These are phyloP conservation scores for Micromys minutus DNA, from an alignment of 2,113 vertebrate genomes.

Conservation along the genomic window DNA sequence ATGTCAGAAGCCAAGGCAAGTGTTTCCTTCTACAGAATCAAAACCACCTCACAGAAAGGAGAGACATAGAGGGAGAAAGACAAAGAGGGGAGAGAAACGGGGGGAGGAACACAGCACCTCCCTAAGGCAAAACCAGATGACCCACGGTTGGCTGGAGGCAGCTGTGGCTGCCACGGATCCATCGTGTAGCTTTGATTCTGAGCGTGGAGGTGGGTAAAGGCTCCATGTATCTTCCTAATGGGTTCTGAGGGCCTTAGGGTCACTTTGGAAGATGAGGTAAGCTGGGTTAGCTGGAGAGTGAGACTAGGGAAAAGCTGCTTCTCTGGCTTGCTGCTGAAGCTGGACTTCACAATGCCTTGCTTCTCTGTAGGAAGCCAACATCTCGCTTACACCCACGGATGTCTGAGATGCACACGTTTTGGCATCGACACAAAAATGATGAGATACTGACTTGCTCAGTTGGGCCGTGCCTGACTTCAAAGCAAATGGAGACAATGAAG, in stretches of 20 bases:
- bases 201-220: neutral
- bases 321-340: neutral
- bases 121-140: neutral
- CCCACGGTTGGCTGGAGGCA: neutral
- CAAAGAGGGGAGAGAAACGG: neutral
- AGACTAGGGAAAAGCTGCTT: neutral
- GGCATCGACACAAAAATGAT: neutral
- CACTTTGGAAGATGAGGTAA: neutral
- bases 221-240: neutral
- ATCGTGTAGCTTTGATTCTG: constrained; percentile 12
- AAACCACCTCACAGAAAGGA: neutral
- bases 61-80: no score
- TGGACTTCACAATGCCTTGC: neutral
- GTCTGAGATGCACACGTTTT: neutral
- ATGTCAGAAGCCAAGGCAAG: neutral
- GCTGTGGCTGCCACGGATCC: neutral
- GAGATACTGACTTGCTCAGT: neutral
- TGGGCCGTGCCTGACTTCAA: neutral
- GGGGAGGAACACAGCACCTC: neutral
- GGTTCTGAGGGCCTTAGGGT: neutral
- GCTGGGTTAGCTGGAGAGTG: constrained; percentile 15
- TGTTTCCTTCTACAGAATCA: neutral
- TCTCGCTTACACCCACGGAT: neutral
- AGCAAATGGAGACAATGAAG: neutral
- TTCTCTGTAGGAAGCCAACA: neutral